Evolutionary conservation across 2,113 vertebrate species (phyloP).

Genomic region (Haliaeetus leucogaster): DNA sequence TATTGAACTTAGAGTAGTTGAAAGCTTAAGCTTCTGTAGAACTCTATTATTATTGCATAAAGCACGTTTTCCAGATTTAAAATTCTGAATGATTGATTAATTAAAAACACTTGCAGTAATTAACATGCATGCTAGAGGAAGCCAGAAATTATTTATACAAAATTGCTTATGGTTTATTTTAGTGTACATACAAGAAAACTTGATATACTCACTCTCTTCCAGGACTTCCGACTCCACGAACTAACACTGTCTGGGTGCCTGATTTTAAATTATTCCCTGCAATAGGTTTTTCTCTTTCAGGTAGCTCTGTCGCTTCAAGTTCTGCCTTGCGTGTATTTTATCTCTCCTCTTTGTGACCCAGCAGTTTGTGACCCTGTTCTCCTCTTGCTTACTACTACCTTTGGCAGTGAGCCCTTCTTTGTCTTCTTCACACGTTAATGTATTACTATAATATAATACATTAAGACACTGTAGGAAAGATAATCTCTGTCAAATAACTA

Average conservation of each 20-base stretch:
- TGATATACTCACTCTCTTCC: not conserved
- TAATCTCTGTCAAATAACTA: not conserved
- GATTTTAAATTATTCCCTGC: not conserved
- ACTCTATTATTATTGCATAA: conserved; percentile 1
- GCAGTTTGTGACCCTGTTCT: not conserved
- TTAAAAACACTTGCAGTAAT: conserved; percentile 29
- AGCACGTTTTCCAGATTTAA: conserved; percentile 15
- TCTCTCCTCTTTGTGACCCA: not conserved
- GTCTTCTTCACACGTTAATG: not conserved
- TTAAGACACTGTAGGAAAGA: not conserved
- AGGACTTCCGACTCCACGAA: not conserved
- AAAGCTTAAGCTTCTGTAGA: conserved; percentile 27
- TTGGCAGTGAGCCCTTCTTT: not conserved
- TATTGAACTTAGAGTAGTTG: not conserved
- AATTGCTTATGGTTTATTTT: not conserved
- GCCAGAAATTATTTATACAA: not conserved
- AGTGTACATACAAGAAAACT: not conserved
- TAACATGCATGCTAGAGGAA: not conserved
- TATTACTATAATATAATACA: not conserved
- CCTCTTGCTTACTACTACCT: not conserved
- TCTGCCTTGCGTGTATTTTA: not conserved
- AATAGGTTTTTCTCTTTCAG: not conserved
- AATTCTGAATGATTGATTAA: conserved; percentile 18
- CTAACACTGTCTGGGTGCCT: not conserved
- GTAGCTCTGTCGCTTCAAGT: not conserved